Evolutionary conservation across 2,888 invertebrate species (phyloP), one percentile per base, ranked within the genome.

Genomic region (Ormyrus labotus): DNA sequence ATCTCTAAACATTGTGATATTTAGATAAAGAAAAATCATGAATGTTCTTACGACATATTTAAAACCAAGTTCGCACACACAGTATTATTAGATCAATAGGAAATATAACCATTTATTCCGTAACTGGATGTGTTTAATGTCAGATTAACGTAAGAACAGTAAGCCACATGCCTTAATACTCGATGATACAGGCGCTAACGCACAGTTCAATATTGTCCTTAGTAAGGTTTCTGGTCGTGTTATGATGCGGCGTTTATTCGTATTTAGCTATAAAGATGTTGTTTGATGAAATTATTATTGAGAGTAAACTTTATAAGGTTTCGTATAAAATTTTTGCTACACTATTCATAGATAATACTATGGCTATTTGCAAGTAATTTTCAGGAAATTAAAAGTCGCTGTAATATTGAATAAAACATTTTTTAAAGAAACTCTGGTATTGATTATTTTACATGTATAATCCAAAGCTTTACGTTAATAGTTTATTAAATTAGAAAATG

Each of bases 121-220:
- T 60, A 76, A 76, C 71, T 67, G 67, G 47, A 76, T 76, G 71
- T 80, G 63, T 76, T 76, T 76, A 58, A 72, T 53, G 63, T 80
- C 65, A 58, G 60, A 78, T 68, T 65, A 64, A 69, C 58, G 51
- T 58, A 11, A 68, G 10, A 78, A 53, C 13, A 74, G 71, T 79
- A 72, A 74, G 70, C 77, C 74, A 82, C 69, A 80, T 82, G 80
- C 80, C 82, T 82, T 82, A 82, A 80, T 65, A 78, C 60, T 78
- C 55, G 48, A 80, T 74, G 69, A 77, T 71, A 78, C 67, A 80
- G 45, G 65, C 65, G 69, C 68, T 68, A 71, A 74, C 60, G 77
- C 74, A 78, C 74, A 80, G 50, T 80, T 67, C 69, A 76, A 47
- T 64, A 69, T 79, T 77, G 47, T 69, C 57, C n/a, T 71, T 68